Base-by-base conservation (phyloP, 2,113 vertebrate species). In the Periophthalmodon schlosseri region DNA sequence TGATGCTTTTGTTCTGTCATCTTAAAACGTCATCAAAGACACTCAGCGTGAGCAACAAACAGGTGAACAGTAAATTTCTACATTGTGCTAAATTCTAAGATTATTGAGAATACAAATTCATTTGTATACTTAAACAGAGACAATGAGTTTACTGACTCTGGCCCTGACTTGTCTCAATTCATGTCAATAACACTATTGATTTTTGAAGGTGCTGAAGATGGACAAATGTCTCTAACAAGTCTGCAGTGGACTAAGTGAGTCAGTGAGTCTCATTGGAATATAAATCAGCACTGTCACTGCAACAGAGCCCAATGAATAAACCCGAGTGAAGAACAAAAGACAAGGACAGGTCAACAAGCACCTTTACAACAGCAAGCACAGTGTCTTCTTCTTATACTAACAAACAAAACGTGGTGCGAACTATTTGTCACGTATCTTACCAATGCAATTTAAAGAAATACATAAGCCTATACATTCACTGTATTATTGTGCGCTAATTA, bases 1-100 rank as follows among this genome's bases (percentile, higher is more conserved):
- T 61, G 71, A 73, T 81, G 72, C 85, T 72, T 86, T 74, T 78
- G 54, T 76, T 79, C 52, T 84, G 87, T 79, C 87, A 68, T 80
- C 73, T 77, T 23, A 66, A 67, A 87, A 81, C 67, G 76, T 75
- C 84, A 72, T 10, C 0, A 79, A 68, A 23, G 84, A 63, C 4
- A 61, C 68, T 21, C 75, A 86, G 86, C 84, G 88, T 87, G 82
- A 64, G 2, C 24, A 67, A 24, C 73, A 5, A 61, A 66, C 70
- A 68, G 77, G 76, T 80, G 39, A 67, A 65, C 57, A n/a, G 8
- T 61, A 13, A 13, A 61, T 15, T 15, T 7, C 4, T 6, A 28
- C 23, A 60, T 16, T 18, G 28, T 33, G 15, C 28, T 58, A 56
- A 21, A 56, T 21, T 57, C 11, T n/a, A 21, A 10, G 20, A 54